A percentile compares a stretch with the other conserved stretches of the same genome.
Conservation (phyloP, 2,113 vertebrate species). For the Chitala chitala region DNA sequence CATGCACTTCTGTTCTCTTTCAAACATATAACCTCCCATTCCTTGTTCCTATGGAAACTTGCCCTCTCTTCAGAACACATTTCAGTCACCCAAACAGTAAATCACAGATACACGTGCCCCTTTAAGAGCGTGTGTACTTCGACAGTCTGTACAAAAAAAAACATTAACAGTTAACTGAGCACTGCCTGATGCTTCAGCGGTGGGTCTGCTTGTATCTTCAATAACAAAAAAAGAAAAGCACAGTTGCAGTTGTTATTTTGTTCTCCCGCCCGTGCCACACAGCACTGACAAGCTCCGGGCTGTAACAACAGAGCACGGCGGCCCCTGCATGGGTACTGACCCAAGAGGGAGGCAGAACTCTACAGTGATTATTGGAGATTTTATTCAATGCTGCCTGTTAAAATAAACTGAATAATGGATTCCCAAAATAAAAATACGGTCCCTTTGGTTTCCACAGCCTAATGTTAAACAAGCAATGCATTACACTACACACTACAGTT, state of each 20-base stretch:
- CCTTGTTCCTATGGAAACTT: too few relatives aligned
- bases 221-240: constrained; percentile 5
- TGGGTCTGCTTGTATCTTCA: neutral
- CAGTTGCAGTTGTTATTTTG: constrained; percentile 6
- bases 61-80: too few relatives aligned
- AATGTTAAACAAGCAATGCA: neutral
- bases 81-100: constrained; percentile 4
- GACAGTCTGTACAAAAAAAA: neutral
- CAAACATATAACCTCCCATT: too few relatives aligned
- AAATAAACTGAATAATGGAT: neutral
- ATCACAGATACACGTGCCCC: neutral
- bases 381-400: neutral
- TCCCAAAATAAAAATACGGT: neutral
- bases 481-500: neutral
- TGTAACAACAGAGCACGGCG: constrained; percentile 7
- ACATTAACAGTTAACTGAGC: constrained; percentile 8
- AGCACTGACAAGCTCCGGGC: neutral
- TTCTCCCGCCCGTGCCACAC: neutral
- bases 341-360: constrained; percentile 9
- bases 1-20: neutral
- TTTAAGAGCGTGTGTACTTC: neutral
- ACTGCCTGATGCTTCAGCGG: neutral
- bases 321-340: neutral
- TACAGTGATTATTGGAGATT: neutral
- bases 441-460: neutral